phyloP scores from a whole-genome alignment of 2,113 vertebrate genomes.

The Eulemur rufifrons region DNA sequence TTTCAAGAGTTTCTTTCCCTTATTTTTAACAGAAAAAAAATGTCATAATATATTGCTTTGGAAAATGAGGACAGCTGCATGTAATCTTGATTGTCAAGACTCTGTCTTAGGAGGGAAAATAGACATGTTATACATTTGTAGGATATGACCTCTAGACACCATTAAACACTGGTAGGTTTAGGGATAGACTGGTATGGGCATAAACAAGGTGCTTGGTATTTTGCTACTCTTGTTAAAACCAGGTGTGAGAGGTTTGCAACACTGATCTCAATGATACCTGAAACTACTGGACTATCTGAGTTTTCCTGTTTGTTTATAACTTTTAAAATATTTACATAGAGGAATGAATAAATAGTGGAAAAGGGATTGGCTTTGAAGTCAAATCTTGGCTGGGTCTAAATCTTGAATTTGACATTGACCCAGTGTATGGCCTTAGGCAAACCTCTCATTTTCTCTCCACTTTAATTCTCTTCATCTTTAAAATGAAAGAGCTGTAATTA shows the following conservation, averaged over 20 bases:
- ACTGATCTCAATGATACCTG: background rate
- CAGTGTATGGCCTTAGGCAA: background rate
- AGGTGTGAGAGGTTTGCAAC: background rate
- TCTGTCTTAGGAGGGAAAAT: background rate
- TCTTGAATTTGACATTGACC: background rate
- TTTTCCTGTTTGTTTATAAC: background rate
- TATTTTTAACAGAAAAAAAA: background rate
- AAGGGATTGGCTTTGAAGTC: background rate
- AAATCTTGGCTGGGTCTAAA: too few relatives aligned
- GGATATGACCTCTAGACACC: background rate
- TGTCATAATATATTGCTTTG: background rate
- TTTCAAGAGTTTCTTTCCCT: background rate
- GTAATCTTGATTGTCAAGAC: background rate
- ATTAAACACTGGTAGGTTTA: background rate
- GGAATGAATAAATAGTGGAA: background rate
- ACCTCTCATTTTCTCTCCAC: background rate
- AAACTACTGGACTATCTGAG: background rate
- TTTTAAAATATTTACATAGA: background rate
- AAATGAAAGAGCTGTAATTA: background rate
- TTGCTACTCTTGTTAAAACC: background rate
- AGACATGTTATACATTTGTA: background rate
- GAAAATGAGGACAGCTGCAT: background rate
- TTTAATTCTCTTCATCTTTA: conserved; percentile 24
- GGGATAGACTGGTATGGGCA: background rate
- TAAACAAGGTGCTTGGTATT: background rate